Conservation (phyloP, 1,140 invertebrate species). For the Drosophila kikkawai region DNA sequence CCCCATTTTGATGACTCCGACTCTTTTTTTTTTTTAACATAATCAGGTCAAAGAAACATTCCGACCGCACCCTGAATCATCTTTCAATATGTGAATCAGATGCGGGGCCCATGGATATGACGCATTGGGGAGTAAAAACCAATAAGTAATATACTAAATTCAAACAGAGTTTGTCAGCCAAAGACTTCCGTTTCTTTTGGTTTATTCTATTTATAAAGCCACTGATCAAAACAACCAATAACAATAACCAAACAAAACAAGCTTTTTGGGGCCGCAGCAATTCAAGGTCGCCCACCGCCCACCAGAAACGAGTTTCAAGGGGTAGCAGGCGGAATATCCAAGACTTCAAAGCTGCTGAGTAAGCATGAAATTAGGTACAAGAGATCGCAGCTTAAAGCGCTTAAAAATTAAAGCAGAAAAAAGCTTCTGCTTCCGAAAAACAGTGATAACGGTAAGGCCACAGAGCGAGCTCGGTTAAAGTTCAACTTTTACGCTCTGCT, state of each 20-base stretch:
- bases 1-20: slow-evolving; percentile 26
- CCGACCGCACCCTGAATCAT: slow-evolving; percentile 61
- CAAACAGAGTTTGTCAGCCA: background rate
- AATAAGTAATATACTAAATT: background rate
- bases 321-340: slow-evolving; percentile 12
- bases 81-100: slow-evolving; percentile 36
- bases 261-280: slow-evolving; percentile 31
- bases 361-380: slow-evolving; percentile 18
- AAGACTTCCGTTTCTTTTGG: slow-evolving; percentile 34
- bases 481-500: slow-evolving; percentile 36
- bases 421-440: slow-evolving; percentile 13
- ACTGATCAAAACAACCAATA: slow-evolving; percentile 39
- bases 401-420: slow-evolving; percentile 5
- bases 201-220: slow-evolving; percentile 42
- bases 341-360: slow-evolving; percentile 37
- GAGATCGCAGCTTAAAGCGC: slow-evolving; percentile 20
- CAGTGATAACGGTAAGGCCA: slow-evolving; percentile 29
- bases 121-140: slow-evolving; percentile 24
- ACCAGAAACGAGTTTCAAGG: slow-evolving; percentile 59
- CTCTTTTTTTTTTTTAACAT: slow-evolving; percentile 13
- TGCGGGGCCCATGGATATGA: slow-evolving; percentile 29
- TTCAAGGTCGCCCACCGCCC: slow-evolving; percentile 62
- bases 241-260: slow-evolving; percentile 30
- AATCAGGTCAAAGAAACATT: slow-evolving; percentile 31
- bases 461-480: slow-evolving; percentile 21